phyloP scores from a whole-genome alignment of 2,113 vertebrate species.

The Proterorhinus semilunaris region DNA sequence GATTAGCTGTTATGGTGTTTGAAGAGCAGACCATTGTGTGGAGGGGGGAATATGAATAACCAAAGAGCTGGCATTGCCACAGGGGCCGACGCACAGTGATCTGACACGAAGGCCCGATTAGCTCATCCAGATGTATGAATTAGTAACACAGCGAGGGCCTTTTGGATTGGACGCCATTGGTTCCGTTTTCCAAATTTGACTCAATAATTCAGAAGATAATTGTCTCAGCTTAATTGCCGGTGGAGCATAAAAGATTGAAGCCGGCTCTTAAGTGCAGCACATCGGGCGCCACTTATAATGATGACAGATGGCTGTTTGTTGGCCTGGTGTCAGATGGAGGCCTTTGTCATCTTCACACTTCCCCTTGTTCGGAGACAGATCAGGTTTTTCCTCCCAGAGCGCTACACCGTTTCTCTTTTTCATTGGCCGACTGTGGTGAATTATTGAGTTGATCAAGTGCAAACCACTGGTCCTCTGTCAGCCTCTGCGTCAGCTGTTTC shows the following conservation, averaged over 20 bases:
- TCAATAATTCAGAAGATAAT: slow-evolving; percentile 78
- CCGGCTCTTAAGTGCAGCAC: slow-evolving; percentile 73
- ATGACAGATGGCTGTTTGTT: slow-evolving; percentile 76
- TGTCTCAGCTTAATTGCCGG: slow-evolving; percentile 71
- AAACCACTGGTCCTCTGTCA: slow-evolving; percentile 24
- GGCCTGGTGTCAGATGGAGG: slow-evolving; percentile 69
- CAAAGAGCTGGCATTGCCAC: slow-evolving; percentile 54
- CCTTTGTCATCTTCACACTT: slow-evolving; percentile 76
- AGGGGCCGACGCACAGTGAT: slow-evolving; percentile 29
- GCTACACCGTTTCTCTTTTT: slow-evolving; percentile 69
- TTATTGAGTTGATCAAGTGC: slow-evolving; percentile 65
- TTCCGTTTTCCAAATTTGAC: slow-evolving; percentile 58
- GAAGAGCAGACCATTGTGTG: slow-evolving; percentile 68
- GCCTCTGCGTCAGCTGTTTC: slow-evolving; percentile 28
- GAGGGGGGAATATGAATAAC: slow-evolving; percentile 65
- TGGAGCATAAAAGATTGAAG: slow-evolving; percentile 75
- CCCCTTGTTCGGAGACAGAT: slow-evolving; percentile 63
- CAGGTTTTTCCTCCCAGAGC: slow-evolving; percentile 67
- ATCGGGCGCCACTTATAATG: slow-evolving; percentile 74
- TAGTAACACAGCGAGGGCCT: slow-evolving; percentile 50
- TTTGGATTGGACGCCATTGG: slow-evolving; percentile 28
- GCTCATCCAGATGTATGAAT: slow-evolving; percentile 61
- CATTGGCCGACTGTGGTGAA: slow-evolving; percentile 57
- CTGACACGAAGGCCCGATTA: slow-evolving; percentile 45
- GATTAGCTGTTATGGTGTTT: slow-evolving; percentile 72